Percentiles rank a stretch among this genome's conserved stretches.
These are phyloP conservation scores for Rapana venosa DNA, from an alignment of 2,888 invertebrate species.

Conservation along the genomic window DNA sequence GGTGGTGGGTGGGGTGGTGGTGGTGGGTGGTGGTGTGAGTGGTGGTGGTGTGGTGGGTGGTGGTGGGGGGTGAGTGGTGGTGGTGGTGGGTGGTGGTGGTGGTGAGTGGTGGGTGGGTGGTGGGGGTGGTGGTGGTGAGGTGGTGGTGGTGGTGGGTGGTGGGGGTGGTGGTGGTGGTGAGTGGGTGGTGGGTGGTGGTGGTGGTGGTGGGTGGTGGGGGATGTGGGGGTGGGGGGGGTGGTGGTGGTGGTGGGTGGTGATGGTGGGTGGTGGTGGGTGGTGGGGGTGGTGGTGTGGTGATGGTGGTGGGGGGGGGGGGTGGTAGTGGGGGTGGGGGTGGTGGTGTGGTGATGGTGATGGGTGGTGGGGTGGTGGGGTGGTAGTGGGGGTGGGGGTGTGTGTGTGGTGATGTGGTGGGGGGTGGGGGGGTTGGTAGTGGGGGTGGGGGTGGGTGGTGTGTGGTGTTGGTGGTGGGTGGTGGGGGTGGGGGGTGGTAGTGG, in stretches of 20 bases:
- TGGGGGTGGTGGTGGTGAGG: too few species aligned
- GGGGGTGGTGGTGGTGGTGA: constrained; percentile 31
- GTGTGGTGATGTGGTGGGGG: not conserved
- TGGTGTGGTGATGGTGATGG: not conserved
- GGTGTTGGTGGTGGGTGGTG: not conserved
- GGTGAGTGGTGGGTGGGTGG: too few species aligned
- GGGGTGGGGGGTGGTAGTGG: not conserved
- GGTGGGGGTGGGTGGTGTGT: constrained; percentile 16
- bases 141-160: too few species aligned
- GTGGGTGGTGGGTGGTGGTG: constrained; percentile 21
- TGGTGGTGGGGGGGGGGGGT: too few species aligned
- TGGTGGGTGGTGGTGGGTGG: too few species aligned
- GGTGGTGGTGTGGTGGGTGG: too few species aligned
- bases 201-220: too few species aligned
- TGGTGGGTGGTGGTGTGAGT: too few species aligned
- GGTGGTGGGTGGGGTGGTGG: constrained; percentile 17
- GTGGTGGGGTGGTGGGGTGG: constrained; percentile 22
- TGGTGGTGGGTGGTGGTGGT: too few species aligned
- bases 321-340: not conserved
- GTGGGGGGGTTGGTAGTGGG: not conserved
- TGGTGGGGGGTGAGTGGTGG: too few species aligned
- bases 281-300: too few species aligned
- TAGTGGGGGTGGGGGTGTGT: constrained; percentile 11
- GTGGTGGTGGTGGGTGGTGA: constrained; percentile 12
- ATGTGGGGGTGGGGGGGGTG: too few species aligned